phyloP scores from a whole-genome alignment of 2,113 vertebrate genomes.

The Laticauda laticaudata region DNA sequence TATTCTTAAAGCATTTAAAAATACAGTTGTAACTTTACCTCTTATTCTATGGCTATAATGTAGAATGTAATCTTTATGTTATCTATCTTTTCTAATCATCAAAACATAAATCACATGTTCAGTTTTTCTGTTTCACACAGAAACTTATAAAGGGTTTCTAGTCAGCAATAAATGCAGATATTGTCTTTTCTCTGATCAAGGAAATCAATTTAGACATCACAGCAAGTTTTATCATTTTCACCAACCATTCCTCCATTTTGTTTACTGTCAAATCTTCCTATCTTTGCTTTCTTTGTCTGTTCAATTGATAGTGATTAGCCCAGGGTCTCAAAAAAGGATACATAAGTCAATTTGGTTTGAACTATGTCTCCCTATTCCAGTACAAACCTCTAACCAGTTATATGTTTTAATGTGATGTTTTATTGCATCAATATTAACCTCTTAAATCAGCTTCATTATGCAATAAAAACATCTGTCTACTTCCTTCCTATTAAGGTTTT shows the following conservation, averaged over 20 bases:
- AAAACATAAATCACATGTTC: background rate
- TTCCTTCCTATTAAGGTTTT: background rate
- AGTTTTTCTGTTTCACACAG: background rate
- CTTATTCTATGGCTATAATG: background rate
- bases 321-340: background rate
- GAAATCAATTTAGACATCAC: background rate
- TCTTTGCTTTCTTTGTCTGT: background rate
- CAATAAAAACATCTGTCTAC: background rate
- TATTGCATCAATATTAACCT: background rate
- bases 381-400: background rate
- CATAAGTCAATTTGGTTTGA: background rate
- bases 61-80: background rate
- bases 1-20: background rate
- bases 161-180: background rate
- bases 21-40: background rate
- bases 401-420: background rate
- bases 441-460: background rate
- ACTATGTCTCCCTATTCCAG: background rate
- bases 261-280: background rate
- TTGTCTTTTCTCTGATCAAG: background rate
- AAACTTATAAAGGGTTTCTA: background rate
- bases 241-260: background rate
- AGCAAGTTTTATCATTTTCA: background rate
- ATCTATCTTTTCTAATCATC: background rate
- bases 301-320: background rate